A percentile compares a stretch with the other conserved stretches of the same genome.
Evolutionary conservation across 2,113 vertebrate species (phyloP).

Genomic region (Cricetomys ansorgei): DNA sequence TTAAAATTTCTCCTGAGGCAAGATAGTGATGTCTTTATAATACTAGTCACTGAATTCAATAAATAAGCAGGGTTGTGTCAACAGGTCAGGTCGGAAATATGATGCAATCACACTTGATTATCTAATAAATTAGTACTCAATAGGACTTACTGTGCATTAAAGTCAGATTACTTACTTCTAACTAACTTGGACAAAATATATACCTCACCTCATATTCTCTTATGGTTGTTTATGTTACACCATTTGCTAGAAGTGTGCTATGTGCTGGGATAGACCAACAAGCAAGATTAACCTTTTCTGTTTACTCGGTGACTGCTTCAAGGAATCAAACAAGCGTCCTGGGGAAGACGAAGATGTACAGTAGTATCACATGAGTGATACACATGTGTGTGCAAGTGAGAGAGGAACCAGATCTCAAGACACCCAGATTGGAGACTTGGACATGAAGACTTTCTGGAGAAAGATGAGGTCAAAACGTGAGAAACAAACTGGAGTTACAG

Average conservation of each 20-base stretch:
- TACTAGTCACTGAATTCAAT: conserved; percentile 12
- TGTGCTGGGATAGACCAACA: neutral
- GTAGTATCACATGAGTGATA: neutral
- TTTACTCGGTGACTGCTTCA: neutral
- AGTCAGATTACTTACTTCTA: conserved; percentile 26
- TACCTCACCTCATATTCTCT: neutral
- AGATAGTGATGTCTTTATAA: neutral
- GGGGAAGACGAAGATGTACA: accelerated
- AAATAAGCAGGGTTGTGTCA: conserved; percentile 13
- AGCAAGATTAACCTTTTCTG: neutral
- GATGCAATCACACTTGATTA: neutral
- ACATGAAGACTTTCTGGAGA: neutral
- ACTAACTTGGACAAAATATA: neutral
- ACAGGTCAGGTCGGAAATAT: neutral
- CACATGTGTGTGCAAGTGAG: neutral
- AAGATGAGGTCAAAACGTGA: neutral
- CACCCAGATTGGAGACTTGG: accelerated
- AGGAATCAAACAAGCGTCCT: neutral
- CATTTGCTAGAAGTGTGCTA: neutral
- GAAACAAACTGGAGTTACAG: neutral
- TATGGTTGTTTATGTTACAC: neutral
- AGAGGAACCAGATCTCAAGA: neutral
- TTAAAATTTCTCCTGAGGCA: conserved; percentile 8
- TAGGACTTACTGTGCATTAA: neutral
- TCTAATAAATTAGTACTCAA: conserved; percentile 9